These are phyloP conservation scores for Pollicipes pollicipes DNA, from an alignment of 1,140 invertebrate species.

Conservation along the genomic window DNA sequence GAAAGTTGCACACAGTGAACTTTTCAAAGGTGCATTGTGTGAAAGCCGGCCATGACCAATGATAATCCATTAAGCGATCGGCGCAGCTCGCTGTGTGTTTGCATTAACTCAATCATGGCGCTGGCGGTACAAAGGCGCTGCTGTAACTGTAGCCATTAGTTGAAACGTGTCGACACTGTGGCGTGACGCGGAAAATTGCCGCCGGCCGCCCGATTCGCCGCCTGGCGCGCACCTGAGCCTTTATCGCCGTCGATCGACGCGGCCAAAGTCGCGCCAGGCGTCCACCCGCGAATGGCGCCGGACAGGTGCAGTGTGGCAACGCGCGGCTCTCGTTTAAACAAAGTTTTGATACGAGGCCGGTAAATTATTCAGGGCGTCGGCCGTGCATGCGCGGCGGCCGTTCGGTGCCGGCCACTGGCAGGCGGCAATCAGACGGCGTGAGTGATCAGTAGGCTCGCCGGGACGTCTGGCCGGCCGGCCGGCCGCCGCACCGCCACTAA, in stretches of 20 bases:
- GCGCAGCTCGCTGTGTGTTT: neutral
- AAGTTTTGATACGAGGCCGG: neutral
- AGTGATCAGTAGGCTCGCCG: too few relatives aligned
- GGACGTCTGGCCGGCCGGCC: neutral
- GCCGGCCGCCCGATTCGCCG: too few relatives aligned
- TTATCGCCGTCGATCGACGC: neutral
- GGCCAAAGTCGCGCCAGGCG: neutral
- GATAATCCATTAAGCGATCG: neutral
- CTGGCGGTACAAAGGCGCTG: neutral
- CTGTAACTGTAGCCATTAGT: neutral
- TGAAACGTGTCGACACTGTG: neutral
- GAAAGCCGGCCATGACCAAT: neutral
- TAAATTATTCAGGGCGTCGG: neutral
- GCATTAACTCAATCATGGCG: constrained; percentile 1
- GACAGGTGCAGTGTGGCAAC: neutral
- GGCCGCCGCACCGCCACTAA: neutral
- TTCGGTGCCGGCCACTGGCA: too few relatives aligned
- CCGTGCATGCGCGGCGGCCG: too few relatives aligned
- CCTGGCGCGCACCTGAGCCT: too few relatives aligned
- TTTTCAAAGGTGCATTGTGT: neutral
- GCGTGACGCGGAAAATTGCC: neutral
- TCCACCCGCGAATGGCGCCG: neutral
- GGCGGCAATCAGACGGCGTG: too few relatives aligned
- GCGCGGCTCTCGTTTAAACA: neutral
- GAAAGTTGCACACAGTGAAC: neutral